These are phyloP conservation scores for Steinernema scapterisci DNA, from an alignment of 2,888 invertebrate species.

Conservation along the genomic window DNA sequence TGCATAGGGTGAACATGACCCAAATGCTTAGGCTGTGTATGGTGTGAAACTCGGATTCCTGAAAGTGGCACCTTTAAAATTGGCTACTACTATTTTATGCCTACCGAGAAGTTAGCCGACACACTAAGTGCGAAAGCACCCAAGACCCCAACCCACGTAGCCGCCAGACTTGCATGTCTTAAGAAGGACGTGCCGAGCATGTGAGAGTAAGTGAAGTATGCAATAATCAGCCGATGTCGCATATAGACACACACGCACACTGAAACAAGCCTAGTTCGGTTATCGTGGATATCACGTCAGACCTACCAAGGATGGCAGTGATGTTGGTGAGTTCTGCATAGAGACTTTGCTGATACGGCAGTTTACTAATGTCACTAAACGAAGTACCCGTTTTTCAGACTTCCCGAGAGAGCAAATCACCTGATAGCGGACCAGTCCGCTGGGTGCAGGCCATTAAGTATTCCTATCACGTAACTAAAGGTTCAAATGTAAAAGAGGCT, in stretches of 20 bases:
- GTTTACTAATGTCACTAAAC: constrained; percentile 15
- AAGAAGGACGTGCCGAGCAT: not conserved
- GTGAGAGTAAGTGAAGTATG: constrained; percentile 17
- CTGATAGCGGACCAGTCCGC: constrained; percentile 22
- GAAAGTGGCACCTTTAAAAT: not conserved
- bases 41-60: constrained; percentile 3
- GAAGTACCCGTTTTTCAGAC: not conserved
- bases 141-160: not conserved
- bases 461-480: constrained; percentile 8
- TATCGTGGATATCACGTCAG: not conserved
- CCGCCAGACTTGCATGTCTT: not conserved
- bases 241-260: constrained; percentile 26
- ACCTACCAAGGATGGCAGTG: not conserved
- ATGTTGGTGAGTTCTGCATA: constrained; percentile 23
- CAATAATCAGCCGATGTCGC: constrained; percentile 9
- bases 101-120: not conserved
- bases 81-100: not conserved
- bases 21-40: not conserved
- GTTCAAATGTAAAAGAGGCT: not conserved
- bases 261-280: not conserved
- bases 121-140: constrained; percentile 20
- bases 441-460: not conserved
- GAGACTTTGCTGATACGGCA: constrained; percentile 11
- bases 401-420: not conserved
- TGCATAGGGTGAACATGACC: constrained; percentile 1